These are phyloP conservation scores for Ianthella basta DNA, from an alignment of 37 sponge, comb jelly and placozoan species.

Conservation along the genomic window DNA sequence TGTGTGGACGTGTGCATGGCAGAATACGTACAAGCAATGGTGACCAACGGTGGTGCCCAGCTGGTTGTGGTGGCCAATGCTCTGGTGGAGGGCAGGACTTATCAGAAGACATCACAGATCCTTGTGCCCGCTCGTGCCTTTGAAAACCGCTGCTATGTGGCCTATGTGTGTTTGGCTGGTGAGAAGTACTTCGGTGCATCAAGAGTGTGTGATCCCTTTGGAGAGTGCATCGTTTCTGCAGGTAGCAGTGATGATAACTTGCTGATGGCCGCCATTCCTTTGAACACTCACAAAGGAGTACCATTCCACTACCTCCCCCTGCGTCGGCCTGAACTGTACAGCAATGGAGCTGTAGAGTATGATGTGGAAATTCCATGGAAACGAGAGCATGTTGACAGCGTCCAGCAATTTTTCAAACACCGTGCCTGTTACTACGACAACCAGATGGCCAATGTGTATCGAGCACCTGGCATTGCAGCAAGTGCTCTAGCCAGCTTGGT, in stretches of 20 bases:
- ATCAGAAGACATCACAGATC: conserved; percentile 25
- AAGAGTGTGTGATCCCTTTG: conserved; percentile 34
- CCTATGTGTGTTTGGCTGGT: conserved; percentile 41
- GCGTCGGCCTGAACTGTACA: conserved; percentile 43
- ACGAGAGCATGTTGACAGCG: conserved; percentile 5
- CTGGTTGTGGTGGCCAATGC: conserved; percentile 22
- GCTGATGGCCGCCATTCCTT: conserved; percentile 31
- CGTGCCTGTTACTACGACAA: conserved; percentile 46
- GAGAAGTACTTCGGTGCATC: conserved; percentile 30
- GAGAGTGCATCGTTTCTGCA: conserved; percentile 38
- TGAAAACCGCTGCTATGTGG: conserved; percentile 47
- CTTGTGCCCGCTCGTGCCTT: conserved; percentile 35
- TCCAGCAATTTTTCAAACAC: conserved; percentile 36
- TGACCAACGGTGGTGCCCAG: conserved; percentile 30
- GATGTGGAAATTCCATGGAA: conserved; percentile 39
- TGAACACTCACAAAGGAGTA: conserved; percentile 26
- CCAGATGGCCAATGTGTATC: conserved; percentile 39
- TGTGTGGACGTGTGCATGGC: conserved; percentile 53
- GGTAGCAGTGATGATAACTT: conserved; percentile 18
- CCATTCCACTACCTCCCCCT: conserved; percentile 16
- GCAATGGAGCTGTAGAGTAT: neutral
- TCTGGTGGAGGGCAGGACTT: conserved; percentile 11
- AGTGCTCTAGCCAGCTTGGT: conserved; percentile 13
- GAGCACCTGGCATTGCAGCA: conserved; percentile 36
- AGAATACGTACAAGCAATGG: conserved; percentile 34